These are phyloP conservation scores for Drosophila ogumai DNA, from an alignment of 1,140 invertebrate species.

Conservation along the genomic window DNA sequence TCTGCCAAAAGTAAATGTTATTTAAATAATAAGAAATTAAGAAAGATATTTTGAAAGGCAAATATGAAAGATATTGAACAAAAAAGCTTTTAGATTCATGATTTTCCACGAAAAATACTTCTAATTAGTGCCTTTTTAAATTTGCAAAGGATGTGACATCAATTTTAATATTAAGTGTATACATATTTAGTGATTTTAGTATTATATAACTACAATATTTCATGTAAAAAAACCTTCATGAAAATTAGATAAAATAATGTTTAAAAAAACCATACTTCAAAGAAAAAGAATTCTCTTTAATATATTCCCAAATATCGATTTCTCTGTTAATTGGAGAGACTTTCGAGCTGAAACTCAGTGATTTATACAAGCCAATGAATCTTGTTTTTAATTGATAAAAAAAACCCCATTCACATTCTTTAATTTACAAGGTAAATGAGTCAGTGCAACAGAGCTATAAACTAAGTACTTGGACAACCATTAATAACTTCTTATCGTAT, in stretches of 20 bases:
- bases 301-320: not conserved
- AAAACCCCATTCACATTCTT: not conserved
- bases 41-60: not conserved
- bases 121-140: not conserved
- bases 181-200: not conserved
- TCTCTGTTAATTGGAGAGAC: not conserved
- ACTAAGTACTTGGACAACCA: slow-evolving; percentile 1
- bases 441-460: not conserved
- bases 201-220: slow-evolving; percentile 5
- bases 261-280: not conserved
- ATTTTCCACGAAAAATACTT: not conserved
- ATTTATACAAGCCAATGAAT: not conserved
- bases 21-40: slow-evolving; percentile 3
- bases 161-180: not conserved
- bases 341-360: not conserved
- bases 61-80: not conserved
- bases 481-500: slow-evolving; percentile 5
- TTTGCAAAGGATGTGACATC: too few relatives aligned
- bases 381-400: not conserved
- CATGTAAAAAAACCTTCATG: not conserved
- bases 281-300: not conserved
- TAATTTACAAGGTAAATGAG: not conserved
- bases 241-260: not conserved
- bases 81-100: not conserved
- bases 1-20: slow-evolving; percentile 60